Percentiles rank a stretch among this genome's conserved stretches.
These are phyloP conservation scores for Carpatolechia fugitivella DNA, from an alignment of 2,888 invertebrate genomes.

Conservation along the genomic window DNA sequence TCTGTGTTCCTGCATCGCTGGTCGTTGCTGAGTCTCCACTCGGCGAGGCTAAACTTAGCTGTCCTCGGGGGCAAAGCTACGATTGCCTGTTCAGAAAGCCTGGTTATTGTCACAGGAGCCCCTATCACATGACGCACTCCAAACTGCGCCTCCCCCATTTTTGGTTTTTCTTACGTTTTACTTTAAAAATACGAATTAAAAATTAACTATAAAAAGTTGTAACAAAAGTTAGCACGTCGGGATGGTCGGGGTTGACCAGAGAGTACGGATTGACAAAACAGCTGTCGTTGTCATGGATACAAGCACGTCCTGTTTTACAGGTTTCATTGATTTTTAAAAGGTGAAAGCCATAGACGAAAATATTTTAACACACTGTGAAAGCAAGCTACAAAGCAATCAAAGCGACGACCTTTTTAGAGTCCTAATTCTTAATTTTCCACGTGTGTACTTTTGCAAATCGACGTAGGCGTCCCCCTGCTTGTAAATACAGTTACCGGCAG, in stretches of 20 bases:
- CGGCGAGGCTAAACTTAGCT: slow-evolving; percentile 82
- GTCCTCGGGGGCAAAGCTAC: slow-evolving; percentile 71
- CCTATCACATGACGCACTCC: slow-evolving; percentile 64
- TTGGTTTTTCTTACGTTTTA: slow-evolving; percentile 14
- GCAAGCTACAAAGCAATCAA: too few relatives aligned
- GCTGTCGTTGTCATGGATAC: slow-evolving; percentile 38
- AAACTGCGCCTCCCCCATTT: slow-evolving; percentile 62
- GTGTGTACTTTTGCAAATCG: too few relatives aligned
- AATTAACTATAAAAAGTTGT: slow-evolving; percentile 24
- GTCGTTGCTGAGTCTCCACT: slow-evolving; percentile 87
- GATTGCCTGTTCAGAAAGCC: slow-evolving; percentile 63
- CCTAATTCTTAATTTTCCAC: too few relatives aligned
- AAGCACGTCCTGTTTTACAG: too few relatives aligned
- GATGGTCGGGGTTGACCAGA: slow-evolving; percentile 6
- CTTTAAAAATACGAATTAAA: slow-evolving; percentile 12
- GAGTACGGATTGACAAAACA: slow-evolving; percentile 39
- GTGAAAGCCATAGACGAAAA: too few relatives aligned
- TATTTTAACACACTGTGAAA: too few relatives aligned
- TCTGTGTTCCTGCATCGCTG: slow-evolving; percentile 85
- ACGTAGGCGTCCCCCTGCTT: too few relatives aligned
- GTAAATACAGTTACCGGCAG: too few relatives aligned
- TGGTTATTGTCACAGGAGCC: slow-evolving; percentile 63
- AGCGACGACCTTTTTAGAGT: too few relatives aligned
- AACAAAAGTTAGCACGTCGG: slow-evolving; percentile 1
- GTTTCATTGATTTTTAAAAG: too few relatives aligned